Percentiles rank a stretch among this genome's conserved stretches.
Conservation (phyloP, 2,797 vertebrate species). For the Coranthus polyacanthus region DNA sequence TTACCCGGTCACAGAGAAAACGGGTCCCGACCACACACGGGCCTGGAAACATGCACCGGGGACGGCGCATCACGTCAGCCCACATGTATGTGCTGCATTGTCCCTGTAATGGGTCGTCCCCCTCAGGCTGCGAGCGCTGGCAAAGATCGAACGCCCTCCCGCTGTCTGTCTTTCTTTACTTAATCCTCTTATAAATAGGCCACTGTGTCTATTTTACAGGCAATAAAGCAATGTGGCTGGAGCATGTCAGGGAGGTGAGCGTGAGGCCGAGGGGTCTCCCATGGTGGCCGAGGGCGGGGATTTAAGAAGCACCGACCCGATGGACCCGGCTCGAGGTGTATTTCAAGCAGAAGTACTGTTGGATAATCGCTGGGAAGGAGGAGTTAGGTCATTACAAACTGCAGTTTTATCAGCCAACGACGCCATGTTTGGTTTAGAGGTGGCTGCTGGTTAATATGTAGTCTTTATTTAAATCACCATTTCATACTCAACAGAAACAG, state of each 20-base stretch:
- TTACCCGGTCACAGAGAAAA: constrained; percentile 15
- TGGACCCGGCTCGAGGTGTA: no score
- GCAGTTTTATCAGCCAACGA: no score
- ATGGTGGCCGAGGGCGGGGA: constrained; percentile 50
- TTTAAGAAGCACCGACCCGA: no score
- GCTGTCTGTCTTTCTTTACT: constrained; percentile 73
- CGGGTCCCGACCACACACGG: not conserved
- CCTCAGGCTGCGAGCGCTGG: constrained; percentile 61
- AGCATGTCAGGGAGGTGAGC: constrained; percentile 61
- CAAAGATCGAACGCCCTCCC: constrained; percentile 65
- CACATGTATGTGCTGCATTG: constrained; percentile 64
- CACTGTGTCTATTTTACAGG: constrained; percentile 84
- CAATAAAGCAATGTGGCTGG: constrained; percentile 81
- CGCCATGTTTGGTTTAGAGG: no score
- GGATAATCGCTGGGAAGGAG: no score
- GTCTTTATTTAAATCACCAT: no score
- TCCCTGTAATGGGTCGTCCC: constrained; percentile 51
- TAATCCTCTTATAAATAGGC: constrained; percentile 85
- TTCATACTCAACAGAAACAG: no score
- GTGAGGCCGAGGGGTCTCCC: constrained; percentile 50
- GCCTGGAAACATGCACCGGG: constrained; percentile 31
- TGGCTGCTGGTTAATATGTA: no score
- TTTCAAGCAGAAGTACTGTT: not conserved
- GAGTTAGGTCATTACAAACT: no score
- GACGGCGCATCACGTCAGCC: constrained; percentile 42